phyloP scores from a whole-genome alignment of 92 coral and sea anemone species.

The Montipora capitata region DNA sequence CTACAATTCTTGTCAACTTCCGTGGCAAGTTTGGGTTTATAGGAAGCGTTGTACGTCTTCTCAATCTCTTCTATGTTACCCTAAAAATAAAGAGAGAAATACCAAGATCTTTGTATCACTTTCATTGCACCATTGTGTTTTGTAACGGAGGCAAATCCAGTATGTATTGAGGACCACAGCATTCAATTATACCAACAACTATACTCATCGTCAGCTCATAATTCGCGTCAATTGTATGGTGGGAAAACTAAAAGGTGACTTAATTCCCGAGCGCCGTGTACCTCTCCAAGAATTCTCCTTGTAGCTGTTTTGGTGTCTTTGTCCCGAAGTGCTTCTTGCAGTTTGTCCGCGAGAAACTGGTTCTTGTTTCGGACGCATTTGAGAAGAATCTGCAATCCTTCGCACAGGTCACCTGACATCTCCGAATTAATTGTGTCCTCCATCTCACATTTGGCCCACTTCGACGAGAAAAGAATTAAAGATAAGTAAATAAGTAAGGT shows the following conservation, averaged over 20 bases:
- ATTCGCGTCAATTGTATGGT: background rate
- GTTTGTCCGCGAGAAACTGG: slow-evolving; percentile 69
- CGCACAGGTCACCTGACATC: slow-evolving; percentile 86
- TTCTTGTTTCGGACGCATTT: slow-evolving; percentile 62
- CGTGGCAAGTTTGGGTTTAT: slow-evolving; percentile 80
- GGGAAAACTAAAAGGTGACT: background rate
- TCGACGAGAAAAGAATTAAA: background rate
- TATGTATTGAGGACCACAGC: background rate
- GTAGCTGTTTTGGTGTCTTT: slow-evolving; percentile 65
- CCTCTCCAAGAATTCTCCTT: slow-evolving; percentile 75
- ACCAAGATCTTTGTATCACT: background rate
- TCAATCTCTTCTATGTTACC: slow-evolving; percentile 71
- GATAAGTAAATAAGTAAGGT: background rate
- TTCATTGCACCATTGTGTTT: background rate
- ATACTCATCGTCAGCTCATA: background rate
- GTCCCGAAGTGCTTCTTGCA: slow-evolving; percentile 66
- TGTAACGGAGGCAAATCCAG: background rate
- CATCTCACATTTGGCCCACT: slow-evolving; percentile 91
- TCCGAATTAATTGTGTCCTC: slow-evolving; percentile 85
- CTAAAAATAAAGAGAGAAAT: slow-evolving; percentile 39
- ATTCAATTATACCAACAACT: background rate
- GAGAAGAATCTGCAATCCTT: slow-evolving; percentile 82
- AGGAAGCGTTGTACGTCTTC: slow-evolving; percentile 78
- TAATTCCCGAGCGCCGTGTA: background rate
- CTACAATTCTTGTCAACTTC: slow-evolving; percentile 91